Percentiles rank a stretch among this genome's conserved stretches.
phyloP scores from a whole-genome alignment of 1,140 invertebrate genomes.

The Sitobion miscanthi region DNA sequence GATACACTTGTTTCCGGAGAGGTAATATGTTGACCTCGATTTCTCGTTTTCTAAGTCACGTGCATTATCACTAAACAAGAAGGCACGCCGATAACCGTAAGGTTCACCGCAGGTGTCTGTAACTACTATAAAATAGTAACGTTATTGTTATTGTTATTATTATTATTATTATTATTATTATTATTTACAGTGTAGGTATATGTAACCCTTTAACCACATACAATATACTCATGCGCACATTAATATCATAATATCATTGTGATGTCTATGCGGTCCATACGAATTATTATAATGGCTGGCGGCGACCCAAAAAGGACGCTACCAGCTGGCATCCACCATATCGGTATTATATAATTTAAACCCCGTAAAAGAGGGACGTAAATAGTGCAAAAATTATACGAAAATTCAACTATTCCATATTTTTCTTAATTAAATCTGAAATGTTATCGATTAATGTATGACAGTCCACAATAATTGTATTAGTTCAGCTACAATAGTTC shows the following conservation, averaged over 20 bases:
- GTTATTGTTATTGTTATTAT: slow-evolving; percentile 24
- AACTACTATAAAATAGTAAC: slow-evolving; percentile 24
- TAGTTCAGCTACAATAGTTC: background rate
- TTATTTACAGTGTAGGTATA: slow-evolving; percentile 10
- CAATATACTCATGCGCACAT: background rate
- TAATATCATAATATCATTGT: slow-evolving; percentile 37
- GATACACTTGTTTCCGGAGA: background rate
- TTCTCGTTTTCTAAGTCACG: background rate
- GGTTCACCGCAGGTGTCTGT: slow-evolving; percentile 28
- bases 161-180: slow-evolving; percentile 5
- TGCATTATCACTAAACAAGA: background rate
- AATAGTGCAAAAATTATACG: background rate
- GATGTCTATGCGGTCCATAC: slow-evolving; percentile 14
- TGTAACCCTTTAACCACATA: slow-evolving; percentile 1
- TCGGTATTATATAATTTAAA: slow-evolving; percentile 17
- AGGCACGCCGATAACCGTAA: slow-evolving; percentile 1
- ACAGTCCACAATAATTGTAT: background rate
- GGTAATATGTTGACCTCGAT: background rate
- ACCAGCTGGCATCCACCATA: slow-evolving; percentile 20
- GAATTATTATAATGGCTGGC: slow-evolving; percentile 50
- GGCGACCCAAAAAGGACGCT: background rate
- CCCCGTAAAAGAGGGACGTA: background rate
- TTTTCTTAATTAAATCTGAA: background rate
- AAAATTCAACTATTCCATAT: background rate
- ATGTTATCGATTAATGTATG: background rate